Conservation (phyloP, 2,888 invertebrate species). For the Rhabditoides inermis region DNA sequence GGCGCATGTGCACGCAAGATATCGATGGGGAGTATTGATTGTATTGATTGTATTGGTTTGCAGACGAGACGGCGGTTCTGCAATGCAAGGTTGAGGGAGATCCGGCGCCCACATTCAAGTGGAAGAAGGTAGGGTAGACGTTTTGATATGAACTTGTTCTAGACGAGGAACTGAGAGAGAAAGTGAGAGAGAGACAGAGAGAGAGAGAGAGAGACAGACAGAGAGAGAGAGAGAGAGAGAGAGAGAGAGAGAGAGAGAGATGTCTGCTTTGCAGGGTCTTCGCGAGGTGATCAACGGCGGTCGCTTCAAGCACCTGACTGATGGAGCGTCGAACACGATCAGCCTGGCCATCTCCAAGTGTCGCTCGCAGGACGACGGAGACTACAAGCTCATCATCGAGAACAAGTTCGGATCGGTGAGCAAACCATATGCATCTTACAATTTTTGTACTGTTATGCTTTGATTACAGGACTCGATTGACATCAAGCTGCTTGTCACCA, state of each 20-base stretch:
- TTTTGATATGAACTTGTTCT: too few relatives aligned
- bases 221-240: too few relatives aligned
- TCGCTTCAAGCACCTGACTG: constrained; percentile 85
- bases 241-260: too few relatives aligned
- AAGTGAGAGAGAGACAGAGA: too few relatives aligned
- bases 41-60: constrained; percentile 7
- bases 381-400: constrained; percentile 73
- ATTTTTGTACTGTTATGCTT: too few relatives aligned
- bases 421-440: too few relatives aligned
- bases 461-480: constrained; percentile 94
- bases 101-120: constrained; percentile 76
- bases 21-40: not conserved
- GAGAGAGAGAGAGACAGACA: too few relatives aligned
- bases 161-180: too few relatives aligned
- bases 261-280: too few relatives aligned
- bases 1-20: not conserved
- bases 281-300: constrained; percentile 71
- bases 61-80: constrained; percentile 84
- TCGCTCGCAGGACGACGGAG: constrained; percentile 67
- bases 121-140: constrained; percentile 49
- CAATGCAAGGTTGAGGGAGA: constrained; percentile 86
- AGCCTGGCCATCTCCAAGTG: constrained; percentile 90
- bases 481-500: constrained; percentile 82
- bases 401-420: constrained; percentile 88
- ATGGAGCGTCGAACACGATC: constrained; percentile 82